Evolutionary conservation across 2,113 vertebrate genomes (phyloP).

Genomic region (Noctilio leporinus): DNA sequence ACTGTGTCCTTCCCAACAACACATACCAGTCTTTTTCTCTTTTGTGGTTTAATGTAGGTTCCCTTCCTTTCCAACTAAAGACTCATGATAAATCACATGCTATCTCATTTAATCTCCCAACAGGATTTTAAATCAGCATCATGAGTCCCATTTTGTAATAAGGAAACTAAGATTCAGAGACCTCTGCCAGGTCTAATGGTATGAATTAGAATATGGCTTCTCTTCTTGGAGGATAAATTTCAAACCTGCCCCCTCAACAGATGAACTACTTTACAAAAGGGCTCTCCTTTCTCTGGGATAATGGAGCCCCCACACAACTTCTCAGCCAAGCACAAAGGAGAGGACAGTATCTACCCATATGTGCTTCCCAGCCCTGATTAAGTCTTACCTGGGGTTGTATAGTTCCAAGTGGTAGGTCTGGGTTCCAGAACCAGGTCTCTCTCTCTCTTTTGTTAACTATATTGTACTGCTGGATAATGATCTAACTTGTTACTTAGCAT

Average conservation of each 20-base stretch:
- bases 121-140: neutral
- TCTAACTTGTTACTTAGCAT: neutral
- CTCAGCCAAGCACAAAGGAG: neutral
- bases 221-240: neutral
- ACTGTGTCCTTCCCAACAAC: neutral
- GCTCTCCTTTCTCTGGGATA: neutral
- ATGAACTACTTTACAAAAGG: neutral
- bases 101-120: neutral
- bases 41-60: neutral
- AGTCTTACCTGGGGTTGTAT: neutral
- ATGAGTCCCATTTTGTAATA: neutral
- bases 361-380: neutral
- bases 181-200: neutral
- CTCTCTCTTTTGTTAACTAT: neutral
- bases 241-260: neutral
- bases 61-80: neutral
- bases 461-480: neutral
- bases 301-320: accelerated
- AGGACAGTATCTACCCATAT: neutral
- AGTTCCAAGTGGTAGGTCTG: neutral
- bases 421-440: neutral
- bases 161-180: neutral
- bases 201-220: neutral
- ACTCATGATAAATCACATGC: neutral
- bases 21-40: no score